phyloP scores from a whole-genome alignment of 2,113 vertebrate genomes.

The Labeo rohita region DNA sequence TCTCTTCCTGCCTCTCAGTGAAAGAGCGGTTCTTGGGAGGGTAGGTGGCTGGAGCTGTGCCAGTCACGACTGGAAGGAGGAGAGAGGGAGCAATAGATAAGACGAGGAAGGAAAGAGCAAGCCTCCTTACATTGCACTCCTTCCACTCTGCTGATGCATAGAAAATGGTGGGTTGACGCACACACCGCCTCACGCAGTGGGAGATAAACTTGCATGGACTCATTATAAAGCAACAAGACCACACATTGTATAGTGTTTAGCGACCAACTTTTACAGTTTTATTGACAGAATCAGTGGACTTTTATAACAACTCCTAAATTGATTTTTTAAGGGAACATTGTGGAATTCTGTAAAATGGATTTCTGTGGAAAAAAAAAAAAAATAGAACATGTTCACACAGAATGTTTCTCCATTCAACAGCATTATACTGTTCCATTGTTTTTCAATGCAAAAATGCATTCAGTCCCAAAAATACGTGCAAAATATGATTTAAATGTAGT shows the following conservation, averaged over 20 bases:
- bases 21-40: slow-evolving; percentile 2
- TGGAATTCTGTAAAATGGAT: neutral
- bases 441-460: no score
- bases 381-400: no score
- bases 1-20: neutral
- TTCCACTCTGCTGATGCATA: slow-evolving; percentile 25
- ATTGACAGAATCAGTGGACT: neutral
- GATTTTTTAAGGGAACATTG: neutral
- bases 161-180: slow-evolving; percentile 13
- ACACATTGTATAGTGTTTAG: neutral
- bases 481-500: no score
- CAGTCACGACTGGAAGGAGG: slow-evolving; percentile 42
- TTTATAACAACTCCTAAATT: neutral
- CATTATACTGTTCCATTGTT: no score
- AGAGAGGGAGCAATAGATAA: neutral
- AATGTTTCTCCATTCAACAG: no score
- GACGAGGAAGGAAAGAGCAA: slow-evolving; percentile 21
- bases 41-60: slow-evolving; percentile 26
- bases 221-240: slow-evolving; percentile 25
- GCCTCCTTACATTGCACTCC: slow-evolving; percentile 15
- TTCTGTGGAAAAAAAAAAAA: no score
- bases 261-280: neutral
- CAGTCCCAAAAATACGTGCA: no score
- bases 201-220: neutral
- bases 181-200: neutral